Conservation (phyloP, 2,797 vertebrate species). For the Sylvilagus floridanus region DNA sequence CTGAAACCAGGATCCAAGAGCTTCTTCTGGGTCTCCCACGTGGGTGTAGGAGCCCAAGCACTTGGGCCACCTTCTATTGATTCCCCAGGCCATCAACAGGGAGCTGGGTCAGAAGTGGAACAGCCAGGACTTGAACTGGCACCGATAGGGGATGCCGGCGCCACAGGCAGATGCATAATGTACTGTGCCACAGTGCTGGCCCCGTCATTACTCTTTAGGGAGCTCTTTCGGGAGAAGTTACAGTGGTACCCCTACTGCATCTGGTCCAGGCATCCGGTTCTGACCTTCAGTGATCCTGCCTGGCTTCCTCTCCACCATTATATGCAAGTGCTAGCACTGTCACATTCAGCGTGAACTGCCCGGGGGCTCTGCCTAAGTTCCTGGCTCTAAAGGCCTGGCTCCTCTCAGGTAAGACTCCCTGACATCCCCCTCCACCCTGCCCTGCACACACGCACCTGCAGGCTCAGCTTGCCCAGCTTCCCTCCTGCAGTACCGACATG, state of each 20-base stretch:
- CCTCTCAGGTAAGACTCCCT: neutral
- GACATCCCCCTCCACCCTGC: accelerated
- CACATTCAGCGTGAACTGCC: neutral
- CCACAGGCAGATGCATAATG: no score
- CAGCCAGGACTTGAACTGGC: no score
- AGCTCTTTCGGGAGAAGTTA: neutral
- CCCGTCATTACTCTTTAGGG: neutral
- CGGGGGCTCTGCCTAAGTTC: neutral
- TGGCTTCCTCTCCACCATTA: neutral
- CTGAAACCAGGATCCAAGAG: no score
- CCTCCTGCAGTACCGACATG: neutral
- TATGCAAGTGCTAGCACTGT: neutral
- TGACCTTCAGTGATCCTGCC: neutral
- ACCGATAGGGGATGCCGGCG: no score
- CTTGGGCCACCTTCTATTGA: no score
- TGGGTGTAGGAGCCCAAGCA: no score
- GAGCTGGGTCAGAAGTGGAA: no score
- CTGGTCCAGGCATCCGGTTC: neutral
- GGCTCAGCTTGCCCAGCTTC: neutral
- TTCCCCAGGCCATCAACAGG: no score
- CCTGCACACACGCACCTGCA: neutral
- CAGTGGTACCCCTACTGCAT: neutral
- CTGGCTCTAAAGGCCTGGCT: neutral
- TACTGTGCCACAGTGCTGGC: no score
- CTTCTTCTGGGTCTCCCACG: no score